These are phyloP conservation scores for Crotalus horridus DNA, from an alignment of 2,113 vertebrate genomes.

Conservation along the genomic window DNA sequence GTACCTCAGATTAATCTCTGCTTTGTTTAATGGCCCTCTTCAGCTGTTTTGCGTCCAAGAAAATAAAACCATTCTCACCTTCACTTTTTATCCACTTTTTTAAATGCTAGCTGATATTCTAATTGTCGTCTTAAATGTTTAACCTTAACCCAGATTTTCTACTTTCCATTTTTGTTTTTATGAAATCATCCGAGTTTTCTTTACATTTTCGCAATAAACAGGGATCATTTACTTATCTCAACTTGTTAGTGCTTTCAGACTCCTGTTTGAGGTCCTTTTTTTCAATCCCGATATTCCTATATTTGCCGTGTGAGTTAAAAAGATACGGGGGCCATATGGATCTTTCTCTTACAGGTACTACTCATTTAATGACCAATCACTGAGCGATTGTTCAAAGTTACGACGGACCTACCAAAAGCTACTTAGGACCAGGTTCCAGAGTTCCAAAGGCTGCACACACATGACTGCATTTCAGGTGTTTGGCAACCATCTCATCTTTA, in stretches of 20 bases:
- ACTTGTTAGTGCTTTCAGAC: neutral
- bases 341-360: neutral
- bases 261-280: neutral
- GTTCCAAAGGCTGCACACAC: neutral
- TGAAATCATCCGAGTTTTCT: too few relatives aligned
- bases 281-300: neutral
- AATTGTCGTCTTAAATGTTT: neutral
- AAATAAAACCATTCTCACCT: neutral
- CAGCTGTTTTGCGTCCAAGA: neutral
- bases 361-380: neutral
- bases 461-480: neutral
- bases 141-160: neutral
- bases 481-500: neutral
- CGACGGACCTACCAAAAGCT: neutral
- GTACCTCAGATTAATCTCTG: neutral
- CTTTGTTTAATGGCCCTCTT: neutral
- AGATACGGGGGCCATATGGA: neutral
- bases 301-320: neutral
- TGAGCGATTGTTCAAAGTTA: neutral
- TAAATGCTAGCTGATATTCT: neutral
- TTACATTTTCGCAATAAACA: neutral
- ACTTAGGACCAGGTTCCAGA: neutral
- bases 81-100: neutral
- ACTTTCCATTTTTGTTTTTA: neutral
- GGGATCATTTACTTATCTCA: neutral